Evolutionary conservation across 2,888 invertebrate genomes (phyloP), one percentile per base, ranked within the genome.

Genomic region (Automeris io): DNA sequence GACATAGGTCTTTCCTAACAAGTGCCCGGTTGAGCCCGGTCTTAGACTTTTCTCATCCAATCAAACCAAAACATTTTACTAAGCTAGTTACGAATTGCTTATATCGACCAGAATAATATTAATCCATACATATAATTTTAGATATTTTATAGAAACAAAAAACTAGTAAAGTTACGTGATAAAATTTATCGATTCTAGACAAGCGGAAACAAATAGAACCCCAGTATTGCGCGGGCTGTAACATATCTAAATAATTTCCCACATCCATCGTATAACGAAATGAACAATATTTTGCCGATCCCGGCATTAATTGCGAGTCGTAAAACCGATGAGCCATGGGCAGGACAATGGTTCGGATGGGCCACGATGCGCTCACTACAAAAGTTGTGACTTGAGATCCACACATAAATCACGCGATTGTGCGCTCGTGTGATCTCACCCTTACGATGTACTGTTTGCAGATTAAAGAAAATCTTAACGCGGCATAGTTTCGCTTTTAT

Each of bases 301-400:
- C 47, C 54, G 48, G 55, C 66, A 77, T 77, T 78, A 76, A 80
- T 78, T 72, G 73, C 60, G 56, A 62, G 69, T 69, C 73, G 71
- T 77, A 70, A 79, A 76, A 66, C 60, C 69, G 71, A 77, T 75
- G 79, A 68, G 62, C 54, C 78, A 57, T 70, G 48, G 40, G 39
- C 37, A 37, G 55, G 43, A 63, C 64, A 68, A 69, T 65, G 51
- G 58, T 51, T 50, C 58, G 55, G 66, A 53, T 54, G 68, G 68
- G 59, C 61, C 67, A 68, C 68, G 61, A 69, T 66, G 61, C 39
- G 21, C 42, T 26, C 29, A 42, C 45, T 56, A 59, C 63, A 64
- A 72, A 71, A 66, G 66, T 69, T 70, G 69, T 70, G 74, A 76
- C 70, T 59, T 59, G 57, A 53, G 63, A 61, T 59, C 51, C 55